Evolutionary conservation across 2,888 invertebrate genomes (phyloP), one percentile per base, ranked within the genome.

Genomic region (Drosophila yooni): DNA sequence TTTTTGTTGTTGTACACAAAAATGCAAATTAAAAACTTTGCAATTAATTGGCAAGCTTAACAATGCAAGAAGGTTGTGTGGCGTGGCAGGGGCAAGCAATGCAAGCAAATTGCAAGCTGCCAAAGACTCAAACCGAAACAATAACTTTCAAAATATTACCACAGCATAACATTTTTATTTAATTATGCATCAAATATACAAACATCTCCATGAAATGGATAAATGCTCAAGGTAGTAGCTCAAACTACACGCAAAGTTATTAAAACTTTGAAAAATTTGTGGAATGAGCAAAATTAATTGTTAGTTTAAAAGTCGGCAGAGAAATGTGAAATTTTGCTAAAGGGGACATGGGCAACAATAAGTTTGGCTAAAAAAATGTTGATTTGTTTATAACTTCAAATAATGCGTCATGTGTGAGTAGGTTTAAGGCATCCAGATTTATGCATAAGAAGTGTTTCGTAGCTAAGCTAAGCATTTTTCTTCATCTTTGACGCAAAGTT

Each of bases 21-120:
- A 82, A 81, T 81, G 71, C 72, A 65, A 82, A 74, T 82, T 71
- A 60, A 69, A 80, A 78, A 71, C 60, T 69, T 79, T 71, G 66
- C 63, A 64, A 80, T 74, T 79, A 82, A 79, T 80, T 79, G 74
- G 77, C 66, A 67, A 70, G 56, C 52, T 74, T 38, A 69, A 74
- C 48, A 69, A 59, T 65, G 63, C 51, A 40, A 38, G 15, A 25
- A 29, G 52, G n/a, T 21, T 21, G 27, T 27, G 27, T 27, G 27
- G 27, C 0, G 29, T 7, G 29, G 27, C 3, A 2, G 13, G 10
- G 21, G 34, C 4, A 11, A 3, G 38, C 15, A 27, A 31, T 5
- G 29, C 27, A 34, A 43, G 21, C 27, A 34, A 43, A 18, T 27
- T 21, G 38, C 11, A 38, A 1, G 15, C 6, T 46, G 46, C 8